phyloP scores from a whole-genome alignment of 2,888 invertebrate genomes.

The Adelphocoris suturalis region DNA sequence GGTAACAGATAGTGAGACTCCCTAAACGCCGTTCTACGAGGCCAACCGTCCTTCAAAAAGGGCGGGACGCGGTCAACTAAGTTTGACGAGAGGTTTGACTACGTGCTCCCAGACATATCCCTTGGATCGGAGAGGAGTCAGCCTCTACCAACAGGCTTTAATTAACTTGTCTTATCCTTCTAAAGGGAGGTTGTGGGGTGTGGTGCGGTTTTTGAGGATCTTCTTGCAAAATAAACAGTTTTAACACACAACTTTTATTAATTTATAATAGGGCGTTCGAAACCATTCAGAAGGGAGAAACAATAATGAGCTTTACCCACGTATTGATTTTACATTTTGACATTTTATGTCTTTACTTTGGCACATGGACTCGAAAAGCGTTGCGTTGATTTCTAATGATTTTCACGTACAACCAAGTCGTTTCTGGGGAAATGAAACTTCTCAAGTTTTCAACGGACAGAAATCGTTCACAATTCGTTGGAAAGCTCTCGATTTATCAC shows the following conservation, averaged over 20 bases:
- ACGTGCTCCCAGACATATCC: conserved; percentile 64
- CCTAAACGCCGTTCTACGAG: conserved; percentile 27
- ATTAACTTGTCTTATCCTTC: conserved; percentile 69
- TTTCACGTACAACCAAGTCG: no score
- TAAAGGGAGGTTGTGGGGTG: neutral
- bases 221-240: conserved; percentile 23
- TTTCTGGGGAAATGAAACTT: no score
- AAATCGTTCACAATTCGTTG: no score
- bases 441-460: no score
- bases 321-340: no score
- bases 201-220: neutral
- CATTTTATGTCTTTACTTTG: no score
- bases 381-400: no score
- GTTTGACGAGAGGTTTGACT: conserved; percentile 65
- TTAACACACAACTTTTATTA: conserved; percentile 31
- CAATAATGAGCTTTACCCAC: no score
- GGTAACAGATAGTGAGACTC: conserved; percentile 42
- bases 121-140: conserved; percentile 60
- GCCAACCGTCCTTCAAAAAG: conserved; percentile 31
- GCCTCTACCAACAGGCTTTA: conserved; percentile 66
- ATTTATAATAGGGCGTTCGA: neutral
- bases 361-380: no score
- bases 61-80: conserved; percentile 42
- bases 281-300: neutral
- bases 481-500: no score